Evolutionary conservation across 2,797 vertebrate species (phyloP).

Genomic region (Echiichthys vipera): DNA sequence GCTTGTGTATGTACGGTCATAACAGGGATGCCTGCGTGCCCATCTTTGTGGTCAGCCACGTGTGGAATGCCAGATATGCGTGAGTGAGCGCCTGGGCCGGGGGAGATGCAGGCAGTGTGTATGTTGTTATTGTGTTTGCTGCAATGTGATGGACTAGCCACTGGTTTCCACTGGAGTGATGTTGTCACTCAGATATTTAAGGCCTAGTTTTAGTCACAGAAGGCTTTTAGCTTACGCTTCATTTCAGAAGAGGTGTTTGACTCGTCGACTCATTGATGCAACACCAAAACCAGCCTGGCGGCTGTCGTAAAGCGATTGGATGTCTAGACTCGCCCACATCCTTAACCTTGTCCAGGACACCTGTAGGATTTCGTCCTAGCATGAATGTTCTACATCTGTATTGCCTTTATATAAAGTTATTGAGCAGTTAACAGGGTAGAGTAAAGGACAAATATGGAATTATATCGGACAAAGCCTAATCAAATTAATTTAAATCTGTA

Average conservation of each 20-base stretch:
- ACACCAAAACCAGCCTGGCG: not conserved
- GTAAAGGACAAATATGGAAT: no score
- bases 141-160: conserved; percentile 22
- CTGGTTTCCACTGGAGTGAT: conserved; percentile 15
- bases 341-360: no score
- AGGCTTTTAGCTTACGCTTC: conserved; percentile 25
- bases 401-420: no score
- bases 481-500: no score
- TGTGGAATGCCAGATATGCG: conserved; percentile 84
- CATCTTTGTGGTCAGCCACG: conserved; percentile 74
- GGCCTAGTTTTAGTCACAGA: not conserved
- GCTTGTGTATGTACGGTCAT: conserved; percentile 59
- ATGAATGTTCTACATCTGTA: no score
- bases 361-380: not conserved
- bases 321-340: not conserved
- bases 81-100: conserved; percentile 73
- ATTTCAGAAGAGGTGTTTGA: conserved; percentile 1
- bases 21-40: conserved; percentile 71
- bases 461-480: no score
- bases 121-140: conserved; percentile 63
- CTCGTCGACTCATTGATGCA: not conserved
- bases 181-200: conserved; percentile 15
- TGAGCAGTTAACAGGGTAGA: no score
- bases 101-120: conserved; percentile 44
- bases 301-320: not conserved